These are phyloP conservation scores for Sus scrofa DNA, from an alignment of 2,113 vertebrate species.

Conservation along the genomic window T2T-Sscrofa CM000826.6:121145501-121146000, in stretches of 20 bases:
- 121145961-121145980: no score
- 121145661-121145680: slow-evolving; percentile 29
- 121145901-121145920: no score
- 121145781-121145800: not conserved
- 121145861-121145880: not conserved
- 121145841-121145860: slow-evolving; percentile 51
- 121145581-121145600: not conserved
- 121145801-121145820: not conserved
- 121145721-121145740: not conserved
- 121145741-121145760: not conserved
- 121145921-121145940: no score
- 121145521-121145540: not conserved
- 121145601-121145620: not conserved
- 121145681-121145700: not conserved
- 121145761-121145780: not conserved
- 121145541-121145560: not conserved
- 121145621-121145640: not conserved
- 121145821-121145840: not conserved
- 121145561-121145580: not conserved
- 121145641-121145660: not conserved
- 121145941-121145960: no score
- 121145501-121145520: not conserved
- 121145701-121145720: slow-evolving; percentile 9
- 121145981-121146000: no score
- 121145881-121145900: no score